Evolutionary conservation across 2,888 invertebrate genomes (phyloP), one percentile per base, ranked within the genome.

Genomic region (Torymus auratus): DNA sequence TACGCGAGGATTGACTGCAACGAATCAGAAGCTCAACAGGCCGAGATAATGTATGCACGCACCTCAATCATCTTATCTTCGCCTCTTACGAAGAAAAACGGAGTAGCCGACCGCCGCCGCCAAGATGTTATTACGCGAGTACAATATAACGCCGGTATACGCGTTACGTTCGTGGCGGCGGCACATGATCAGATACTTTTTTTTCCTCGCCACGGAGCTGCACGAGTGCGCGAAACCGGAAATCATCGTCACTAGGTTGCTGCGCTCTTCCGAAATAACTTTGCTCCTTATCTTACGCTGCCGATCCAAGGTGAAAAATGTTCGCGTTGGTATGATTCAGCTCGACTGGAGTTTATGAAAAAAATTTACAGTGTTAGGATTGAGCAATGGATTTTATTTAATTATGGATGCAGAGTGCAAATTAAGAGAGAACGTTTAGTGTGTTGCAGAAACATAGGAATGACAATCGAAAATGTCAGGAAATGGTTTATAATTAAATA

Each of bases 241-340:
- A 80, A 76, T 76, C 55, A 62, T 75, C 23, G 58, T 71, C 53
- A 74, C 70, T n/a, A 72, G 60, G 53, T 73, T 61, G 28, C 11
- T 17, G 56, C 64, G 62, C 20, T 78, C 70, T 67, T 76, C 80
- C 67, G 80, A 80, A 80, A 80, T 80, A 13, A 62, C 72, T 80
- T 71, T 67, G 13, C 15, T 52, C 10, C 50, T 67, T 76, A 71
- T 76, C 76, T 65, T 15, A n/a, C 53, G n/a, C 53, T 80, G 23
- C 1, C 11, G 5, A 80, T 80, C 80, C 80, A 80, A 80, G 80
- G 80, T 80, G 58, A 80, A 28, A 69, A 13, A 15, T 20, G 53
- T 13, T 80, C 58, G 70, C 70, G 58, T 69, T 60, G 70, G 60
- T 14, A 64, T 14, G 67, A 71, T 15, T 71, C 52, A 20, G 41